Percentiles rank a stretch among this genome's conserved stretches.
These are phyloP conservation scores for Drosophila dunni DNA, from an alignment of 1,140 invertebrate genomes.

Conservation along the genomic window DNA sequence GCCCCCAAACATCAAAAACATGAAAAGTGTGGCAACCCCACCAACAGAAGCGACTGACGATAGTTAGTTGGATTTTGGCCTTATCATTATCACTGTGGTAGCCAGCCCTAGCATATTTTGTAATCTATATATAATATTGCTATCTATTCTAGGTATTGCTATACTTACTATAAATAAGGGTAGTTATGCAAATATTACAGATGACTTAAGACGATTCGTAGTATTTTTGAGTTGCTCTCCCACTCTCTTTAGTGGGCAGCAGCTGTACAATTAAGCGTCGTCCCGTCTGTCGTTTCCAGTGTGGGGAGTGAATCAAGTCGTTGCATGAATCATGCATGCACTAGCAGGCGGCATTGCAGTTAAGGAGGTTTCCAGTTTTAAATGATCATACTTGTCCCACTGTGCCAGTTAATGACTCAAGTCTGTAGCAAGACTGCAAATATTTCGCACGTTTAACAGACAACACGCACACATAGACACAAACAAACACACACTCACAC, in stretches of 20 bases:
- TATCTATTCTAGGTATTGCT: slow-evolving; percentile 4
- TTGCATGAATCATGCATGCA: slow-evolving; percentile 45
- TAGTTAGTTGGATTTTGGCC: no score
- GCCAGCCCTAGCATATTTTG: not conserved
- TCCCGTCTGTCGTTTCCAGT: slow-evolving; percentile 26
- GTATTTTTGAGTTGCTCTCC: slow-evolving; percentile 1
- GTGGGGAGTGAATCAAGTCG: slow-evolving; percentile 34
- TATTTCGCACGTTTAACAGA: slow-evolving; percentile 65
- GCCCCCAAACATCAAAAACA: slow-evolving; percentile 36
- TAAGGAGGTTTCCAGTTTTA: slow-evolving; percentile 39
- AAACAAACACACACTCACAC: slow-evolving; percentile 1
- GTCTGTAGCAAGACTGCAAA: slow-evolving; percentile 44
- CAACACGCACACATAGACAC: not conserved
- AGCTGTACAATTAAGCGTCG: slow-evolving; percentile 50
- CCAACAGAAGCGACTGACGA: not conserved
- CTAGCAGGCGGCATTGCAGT: slow-evolving; percentile 11
- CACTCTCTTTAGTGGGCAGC: slow-evolving; percentile 11
- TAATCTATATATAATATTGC: not conserved
- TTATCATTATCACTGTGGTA: not conserved
- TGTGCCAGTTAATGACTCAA: slow-evolving; percentile 70
- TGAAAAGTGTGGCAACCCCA: slow-evolving; percentile 33
- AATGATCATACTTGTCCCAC: slow-evolving; percentile 39
- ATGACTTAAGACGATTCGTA: slow-evolving; percentile 29
- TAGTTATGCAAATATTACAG: slow-evolving; percentile 23
- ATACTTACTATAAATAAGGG: not conserved